phyloP scores from a whole-genome alignment of 1,140 invertebrate genomes.

The Aphelinus certus region DNA sequence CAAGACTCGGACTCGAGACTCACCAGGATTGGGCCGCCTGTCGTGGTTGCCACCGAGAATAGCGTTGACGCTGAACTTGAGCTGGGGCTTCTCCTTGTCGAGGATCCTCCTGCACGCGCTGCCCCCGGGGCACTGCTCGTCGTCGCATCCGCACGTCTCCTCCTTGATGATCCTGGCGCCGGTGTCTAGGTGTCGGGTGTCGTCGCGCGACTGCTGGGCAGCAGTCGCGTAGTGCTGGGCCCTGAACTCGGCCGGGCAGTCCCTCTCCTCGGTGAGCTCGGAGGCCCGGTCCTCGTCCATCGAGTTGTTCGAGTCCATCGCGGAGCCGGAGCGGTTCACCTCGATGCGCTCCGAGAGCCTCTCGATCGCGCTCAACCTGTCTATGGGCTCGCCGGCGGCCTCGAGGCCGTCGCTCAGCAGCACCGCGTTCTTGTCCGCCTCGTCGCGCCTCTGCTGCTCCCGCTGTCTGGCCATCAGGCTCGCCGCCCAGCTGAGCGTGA shows the following conservation, averaged over 20 bases:
- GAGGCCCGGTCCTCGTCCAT: conserved; percentile 56
- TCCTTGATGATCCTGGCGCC: conserved; percentile 55
- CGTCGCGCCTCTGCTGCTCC: conserved; percentile 46
- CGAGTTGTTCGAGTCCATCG: conserved; percentile 59
- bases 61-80: conserved; percentile 93
- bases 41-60: conserved; percentile 78
- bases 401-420: conserved; percentile 3
- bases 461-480: conserved; percentile 59
- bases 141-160: conserved; percentile 57
- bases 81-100: conserved; percentile 75
- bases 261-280: conserved; percentile 43
- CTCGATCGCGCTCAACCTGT: conserved; percentile 58
- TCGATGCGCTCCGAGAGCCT: conserved; percentile 59
- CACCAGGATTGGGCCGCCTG: conserved; percentile 62
- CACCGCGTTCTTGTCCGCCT: conserved; percentile 31
- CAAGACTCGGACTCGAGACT: conserved; percentile 26
- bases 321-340: conserved; percentile 53
- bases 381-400: conserved; percentile 46
- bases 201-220: conserved; percentile 41
- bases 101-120: conserved; percentile 56
- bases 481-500: conserved; percentile 62
- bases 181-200: conserved; percentile 46
- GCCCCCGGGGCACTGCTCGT: conserved; percentile 54
- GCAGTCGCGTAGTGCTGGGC: background rate
- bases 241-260: conserved; percentile 45